Evolutionary conservation across 2,888 invertebrate species (phyloP).

Genomic region (Xanthostigma xanthostigma): DNA sequence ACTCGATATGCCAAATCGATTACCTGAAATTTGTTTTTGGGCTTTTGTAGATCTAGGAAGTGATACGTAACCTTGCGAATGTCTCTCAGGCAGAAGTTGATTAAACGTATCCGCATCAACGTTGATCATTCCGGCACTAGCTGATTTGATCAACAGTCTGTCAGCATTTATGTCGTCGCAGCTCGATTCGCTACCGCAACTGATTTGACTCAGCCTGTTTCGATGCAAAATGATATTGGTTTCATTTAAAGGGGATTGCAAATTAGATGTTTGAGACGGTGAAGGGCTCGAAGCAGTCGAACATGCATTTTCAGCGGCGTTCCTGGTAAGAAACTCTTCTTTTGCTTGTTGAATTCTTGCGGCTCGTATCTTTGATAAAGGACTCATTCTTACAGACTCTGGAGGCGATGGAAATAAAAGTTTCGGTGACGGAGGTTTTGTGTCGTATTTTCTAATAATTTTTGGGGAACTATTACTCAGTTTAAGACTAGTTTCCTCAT

Average conservation of each 20-base stretch:
- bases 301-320: too few species aligned
- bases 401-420: conserved; percentile 13
- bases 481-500: conserved; percentile 18
- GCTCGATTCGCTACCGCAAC: conserved; percentile 45
- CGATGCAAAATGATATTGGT: conserved; percentile 7
- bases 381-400: conserved; percentile 9
- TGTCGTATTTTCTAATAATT: conserved; percentile 24
- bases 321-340: conserved; percentile 49
- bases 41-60: conserved; percentile 29
- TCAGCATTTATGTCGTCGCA: conserved; percentile 26
- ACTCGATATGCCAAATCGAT: conserved; percentile 34
- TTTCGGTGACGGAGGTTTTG: conserved; percentile 22
- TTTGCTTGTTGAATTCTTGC: conserved; percentile 52
- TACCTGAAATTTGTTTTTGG: conserved; percentile 23
- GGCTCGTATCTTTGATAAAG: conserved; percentile 31
- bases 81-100: conserved; percentile 31
- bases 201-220: conserved; percentile 40
- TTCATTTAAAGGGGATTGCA: too few species aligned
- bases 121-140: conserved; percentile 66
- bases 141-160: conserved; percentile 46
- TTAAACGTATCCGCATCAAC: conserved; percentile 45
- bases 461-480: conserved; percentile 24
- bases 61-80: conserved; percentile 34
- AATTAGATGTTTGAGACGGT: too few species aligned
- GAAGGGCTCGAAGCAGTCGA: too few species aligned